These are phyloP conservation scores for Echinops telfairi DNA, from an alignment of 2,113 vertebrate genomes.

Conservation along the genomic window DNA sequence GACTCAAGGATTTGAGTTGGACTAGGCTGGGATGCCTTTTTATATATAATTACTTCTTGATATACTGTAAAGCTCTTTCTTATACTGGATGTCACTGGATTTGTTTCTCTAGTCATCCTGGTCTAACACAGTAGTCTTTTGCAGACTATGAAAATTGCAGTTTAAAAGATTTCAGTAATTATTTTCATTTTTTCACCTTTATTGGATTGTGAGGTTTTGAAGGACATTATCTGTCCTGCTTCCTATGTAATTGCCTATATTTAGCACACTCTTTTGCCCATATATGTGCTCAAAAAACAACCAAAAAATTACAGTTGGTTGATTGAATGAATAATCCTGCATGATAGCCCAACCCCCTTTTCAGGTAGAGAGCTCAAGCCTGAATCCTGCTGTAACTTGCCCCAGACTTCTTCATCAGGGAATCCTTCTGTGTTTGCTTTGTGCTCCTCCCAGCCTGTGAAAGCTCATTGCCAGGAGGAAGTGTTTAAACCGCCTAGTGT, in stretches of 20 bases:
- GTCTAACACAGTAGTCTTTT: background rate
- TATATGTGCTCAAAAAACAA: background rate
- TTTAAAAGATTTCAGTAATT: background rate
- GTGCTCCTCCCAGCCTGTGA: background rate
- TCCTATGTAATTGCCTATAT: background rate
- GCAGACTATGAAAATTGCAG: background rate
- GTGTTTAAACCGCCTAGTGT: slow-evolving; percentile 44
- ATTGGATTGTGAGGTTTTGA: background rate
- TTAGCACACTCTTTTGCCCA: background rate
- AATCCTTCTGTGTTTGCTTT: background rate
- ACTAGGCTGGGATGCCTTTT: too few relatives aligned
- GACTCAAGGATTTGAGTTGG: too few relatives aligned
- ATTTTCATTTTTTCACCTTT: background rate
- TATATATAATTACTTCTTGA: too few relatives aligned
- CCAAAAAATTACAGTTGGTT: background rate
- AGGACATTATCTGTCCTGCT: background rate
- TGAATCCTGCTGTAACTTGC: background rate
- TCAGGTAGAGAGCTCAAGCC: background rate
- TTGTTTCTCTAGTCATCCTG: too few relatives aligned
- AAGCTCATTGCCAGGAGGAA: slow-evolving; percentile 48
- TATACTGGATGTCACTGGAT: too few relatives aligned
- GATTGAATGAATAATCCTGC: background rate
- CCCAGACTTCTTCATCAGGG: background rate
- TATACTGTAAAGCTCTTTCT: too few relatives aligned
- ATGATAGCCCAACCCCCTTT: background rate